phyloP scores from a whole-genome alignment of 2,797 vertebrate species.

The Ceryle rudis region DNA sequence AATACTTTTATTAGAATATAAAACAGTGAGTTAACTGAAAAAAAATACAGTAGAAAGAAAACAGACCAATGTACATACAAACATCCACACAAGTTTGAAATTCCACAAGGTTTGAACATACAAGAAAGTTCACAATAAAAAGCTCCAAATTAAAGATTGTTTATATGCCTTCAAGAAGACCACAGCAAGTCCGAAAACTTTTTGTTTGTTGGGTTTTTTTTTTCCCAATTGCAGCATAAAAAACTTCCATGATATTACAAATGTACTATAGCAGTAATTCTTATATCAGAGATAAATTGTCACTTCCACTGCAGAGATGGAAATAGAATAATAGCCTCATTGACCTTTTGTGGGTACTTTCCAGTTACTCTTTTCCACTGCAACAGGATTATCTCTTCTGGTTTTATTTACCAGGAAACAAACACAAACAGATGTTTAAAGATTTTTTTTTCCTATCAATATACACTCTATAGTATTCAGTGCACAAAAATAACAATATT shows the following conservation, averaged over 20 bases:
- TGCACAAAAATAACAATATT: background rate
- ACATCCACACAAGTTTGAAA: background rate
- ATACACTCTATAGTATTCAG: background rate
- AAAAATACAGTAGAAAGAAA: background rate
- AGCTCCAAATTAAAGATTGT: background rate
- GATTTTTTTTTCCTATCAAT: rapidly evolving
- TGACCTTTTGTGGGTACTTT: background rate
- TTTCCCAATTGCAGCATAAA: background rate
- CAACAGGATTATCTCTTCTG: background rate
- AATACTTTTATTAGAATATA: background rate
- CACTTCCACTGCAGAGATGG: background rate
- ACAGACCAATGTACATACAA: background rate
- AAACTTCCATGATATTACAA: background rate
- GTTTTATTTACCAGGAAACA: background rate
- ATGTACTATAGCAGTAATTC: background rate
- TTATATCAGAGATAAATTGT: background rate
- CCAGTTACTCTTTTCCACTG: background rate
- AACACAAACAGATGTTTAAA: background rate
- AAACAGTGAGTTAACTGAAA: background rate
- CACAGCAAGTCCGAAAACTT: background rate
- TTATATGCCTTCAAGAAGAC: background rate
- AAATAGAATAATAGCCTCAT: background rate
- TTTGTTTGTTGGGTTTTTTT: background rate
- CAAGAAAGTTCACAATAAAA: background rate
- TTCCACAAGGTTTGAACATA: background rate